phyloP scores from a whole-genome alignment of 2,797 vertebrate genomes.

The Tangara arthus region DNA sequence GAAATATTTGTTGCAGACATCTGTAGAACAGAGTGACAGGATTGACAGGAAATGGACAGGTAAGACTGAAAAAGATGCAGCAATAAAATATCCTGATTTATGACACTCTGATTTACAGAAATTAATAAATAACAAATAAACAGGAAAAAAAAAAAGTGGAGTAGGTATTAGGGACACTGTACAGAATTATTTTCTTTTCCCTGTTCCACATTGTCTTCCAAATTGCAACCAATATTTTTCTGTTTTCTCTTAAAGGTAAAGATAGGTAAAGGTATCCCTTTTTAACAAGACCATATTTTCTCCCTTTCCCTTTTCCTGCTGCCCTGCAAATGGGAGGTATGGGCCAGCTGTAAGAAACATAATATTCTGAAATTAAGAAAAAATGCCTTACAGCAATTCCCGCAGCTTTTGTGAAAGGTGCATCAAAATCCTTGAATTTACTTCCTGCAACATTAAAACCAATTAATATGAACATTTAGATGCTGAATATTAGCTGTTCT shows the following conservation, averaged over 20 bases:
- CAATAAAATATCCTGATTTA: constrained; percentile 15
- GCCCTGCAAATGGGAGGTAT: too few species aligned
- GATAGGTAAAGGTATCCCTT: background rate
- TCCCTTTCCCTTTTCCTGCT: background rate
- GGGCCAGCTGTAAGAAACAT: background rate
- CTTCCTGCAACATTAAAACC: background rate
- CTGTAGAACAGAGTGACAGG: background rate
- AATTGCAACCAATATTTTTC: background rate
- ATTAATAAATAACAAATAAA: background rate
- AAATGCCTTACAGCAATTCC: background rate
- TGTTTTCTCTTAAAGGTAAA: background rate
- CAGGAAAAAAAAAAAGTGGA: background rate
- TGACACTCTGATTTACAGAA: background rate
- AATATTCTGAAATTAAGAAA: background rate
- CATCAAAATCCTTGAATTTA: background rate
- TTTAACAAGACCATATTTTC: background rate
- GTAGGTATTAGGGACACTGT: background rate
- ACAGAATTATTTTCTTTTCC: background rate
- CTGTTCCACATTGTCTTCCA: background rate
- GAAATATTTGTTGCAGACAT: background rate
- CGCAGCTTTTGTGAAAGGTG: background rate
- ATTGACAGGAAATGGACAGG: background rate
- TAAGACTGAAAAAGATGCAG: background rate
- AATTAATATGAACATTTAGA: background rate
- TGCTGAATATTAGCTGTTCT: background rate